Conservation (phyloP, 2,888 invertebrate genomes). For the Atethmia centrago region DNA sequence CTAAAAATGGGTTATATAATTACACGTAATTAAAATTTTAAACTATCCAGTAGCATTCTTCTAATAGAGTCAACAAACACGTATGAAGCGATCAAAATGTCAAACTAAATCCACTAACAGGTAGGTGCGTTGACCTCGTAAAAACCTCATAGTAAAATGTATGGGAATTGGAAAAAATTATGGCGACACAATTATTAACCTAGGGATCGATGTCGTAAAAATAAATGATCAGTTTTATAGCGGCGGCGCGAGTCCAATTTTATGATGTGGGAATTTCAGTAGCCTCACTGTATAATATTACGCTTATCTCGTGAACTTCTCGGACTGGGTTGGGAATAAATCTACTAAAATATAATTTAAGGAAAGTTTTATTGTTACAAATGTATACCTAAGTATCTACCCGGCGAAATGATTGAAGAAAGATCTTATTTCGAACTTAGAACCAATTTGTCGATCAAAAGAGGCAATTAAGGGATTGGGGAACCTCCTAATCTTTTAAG, state of each 20-base stretch:
- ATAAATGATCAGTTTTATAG: slow-evolving; percentile 84
- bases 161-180: slow-evolving; percentile 76
- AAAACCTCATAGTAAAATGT: slow-evolving; percentile 66
- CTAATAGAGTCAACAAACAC: slow-evolving; percentile 23
- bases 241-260: slow-evolving; percentile 79
- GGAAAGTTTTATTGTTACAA: slow-evolving; percentile 32
- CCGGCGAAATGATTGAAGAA: too few species aligned
- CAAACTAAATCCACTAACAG: slow-evolving; percentile 47
- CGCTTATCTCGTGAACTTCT: slow-evolving; percentile 74
- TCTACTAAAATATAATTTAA: slow-evolving; percentile 52
- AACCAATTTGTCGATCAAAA: too few species aligned
- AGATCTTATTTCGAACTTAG: too few species aligned
- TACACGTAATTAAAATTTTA: neutral
- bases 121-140: slow-evolving; percentile 58
- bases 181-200: slow-evolving; percentile 84
- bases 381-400: neutral
- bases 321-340: slow-evolving; percentile 52
- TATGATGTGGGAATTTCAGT: slow-evolving; percentile 85
- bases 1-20: neutral
- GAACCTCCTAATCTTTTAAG: too few species aligned
- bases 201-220: slow-evolving; percentile 84
- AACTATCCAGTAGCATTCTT: slow-evolving; percentile 15
- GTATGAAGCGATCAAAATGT: slow-evolving; percentile 53
- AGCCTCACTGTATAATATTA: slow-evolving; percentile 78
- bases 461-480: too few species aligned